Evolutionary conservation across 2,797 vertebrate species (phyloP).

Genomic region (Meda fulgida): DNA sequence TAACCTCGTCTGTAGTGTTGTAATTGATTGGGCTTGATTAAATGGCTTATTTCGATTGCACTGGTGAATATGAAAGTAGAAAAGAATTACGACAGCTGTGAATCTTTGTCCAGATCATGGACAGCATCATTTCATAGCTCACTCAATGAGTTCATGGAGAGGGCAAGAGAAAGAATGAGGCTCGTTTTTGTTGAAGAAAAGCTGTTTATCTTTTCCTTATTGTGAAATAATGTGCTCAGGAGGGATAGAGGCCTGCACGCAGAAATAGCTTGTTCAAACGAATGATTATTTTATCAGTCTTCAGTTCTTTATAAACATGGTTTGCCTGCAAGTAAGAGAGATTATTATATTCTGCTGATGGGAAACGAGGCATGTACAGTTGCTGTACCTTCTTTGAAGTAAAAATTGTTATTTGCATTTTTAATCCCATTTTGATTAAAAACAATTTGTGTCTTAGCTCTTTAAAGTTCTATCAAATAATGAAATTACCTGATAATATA

Average conservation of each 20-base stretch:
- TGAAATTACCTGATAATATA: neutral
- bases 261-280: slow-evolving; percentile 19
- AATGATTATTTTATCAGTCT: slow-evolving; percentile 3
- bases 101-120: too few relatives aligned
- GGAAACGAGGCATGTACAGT: neutral
- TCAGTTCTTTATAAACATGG: slow-evolving; percentile 6
- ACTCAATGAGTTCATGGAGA: slow-evolving; percentile 26
- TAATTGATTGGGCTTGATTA: slow-evolving; percentile 45
- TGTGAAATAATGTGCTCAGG: neutral
- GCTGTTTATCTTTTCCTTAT: slow-evolving; percentile 27
- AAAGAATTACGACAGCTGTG: slow-evolving; percentile 6
- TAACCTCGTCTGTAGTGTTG: slow-evolving; percentile 1
- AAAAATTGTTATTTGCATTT: neutral
- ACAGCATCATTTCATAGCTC: slow-evolving; percentile 8
- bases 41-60: slow-evolving; percentile 31
- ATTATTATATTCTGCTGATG: neutral
- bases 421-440: neutral
- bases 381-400: neutral
- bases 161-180: slow-evolving; percentile 12
- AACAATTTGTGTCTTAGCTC: neutral
- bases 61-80: slow-evolving; percentile 4
- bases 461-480: neutral
- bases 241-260: neutral
- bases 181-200: slow-evolving; percentile 11
- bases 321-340: neutral